phyloP scores from a whole-genome alignment of 2,888 invertebrate species.

The Chironomus tentans region DNA sequence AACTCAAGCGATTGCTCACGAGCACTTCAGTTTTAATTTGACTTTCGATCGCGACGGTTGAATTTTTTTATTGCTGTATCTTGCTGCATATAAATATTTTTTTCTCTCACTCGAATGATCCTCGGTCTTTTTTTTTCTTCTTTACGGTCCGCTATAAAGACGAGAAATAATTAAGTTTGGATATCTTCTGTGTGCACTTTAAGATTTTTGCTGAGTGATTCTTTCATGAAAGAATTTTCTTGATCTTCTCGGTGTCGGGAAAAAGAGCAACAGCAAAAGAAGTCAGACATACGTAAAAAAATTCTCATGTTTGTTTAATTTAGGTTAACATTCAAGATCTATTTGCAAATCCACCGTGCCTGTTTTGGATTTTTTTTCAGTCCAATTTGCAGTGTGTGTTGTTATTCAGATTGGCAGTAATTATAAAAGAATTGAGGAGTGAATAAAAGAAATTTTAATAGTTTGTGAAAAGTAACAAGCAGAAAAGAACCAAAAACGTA shows the following conservation, averaged over 20 bases:
- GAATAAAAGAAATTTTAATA: neutral
- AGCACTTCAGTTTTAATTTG: constrained; percentile 21
- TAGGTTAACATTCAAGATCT: neutral
- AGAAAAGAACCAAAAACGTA: neutral
- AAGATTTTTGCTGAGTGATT: too few relatives aligned
- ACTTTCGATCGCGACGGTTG: constrained; percentile 13
- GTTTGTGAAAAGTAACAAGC: neutral
- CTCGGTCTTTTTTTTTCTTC: neutral
- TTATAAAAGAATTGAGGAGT: neutral
- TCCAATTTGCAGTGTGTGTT: neutral
- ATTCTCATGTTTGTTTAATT: neutral
- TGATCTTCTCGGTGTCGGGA: neutral
- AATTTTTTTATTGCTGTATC: neutral
- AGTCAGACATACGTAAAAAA: too few relatives aligned
- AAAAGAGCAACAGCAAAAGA: neutral
- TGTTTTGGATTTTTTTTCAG: neutral
- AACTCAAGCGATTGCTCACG: constrained; percentile 6
- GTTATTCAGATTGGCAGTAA: neutral
- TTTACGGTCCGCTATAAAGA: too few relatives aligned
- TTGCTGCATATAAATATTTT: too few relatives aligned
- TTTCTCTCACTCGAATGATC: neutral
- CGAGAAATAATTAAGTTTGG: too few relatives aligned
- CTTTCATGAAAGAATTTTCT: too few relatives aligned
- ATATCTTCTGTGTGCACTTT: too few relatives aligned
- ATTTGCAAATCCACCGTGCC: too few relatives aligned